A percentile compares a stretch with the other conserved stretches of the same genome.
Evolutionary conservation across 2,888 invertebrate genomes (phyloP).

Genomic region (Pterostichus niger): DNA sequence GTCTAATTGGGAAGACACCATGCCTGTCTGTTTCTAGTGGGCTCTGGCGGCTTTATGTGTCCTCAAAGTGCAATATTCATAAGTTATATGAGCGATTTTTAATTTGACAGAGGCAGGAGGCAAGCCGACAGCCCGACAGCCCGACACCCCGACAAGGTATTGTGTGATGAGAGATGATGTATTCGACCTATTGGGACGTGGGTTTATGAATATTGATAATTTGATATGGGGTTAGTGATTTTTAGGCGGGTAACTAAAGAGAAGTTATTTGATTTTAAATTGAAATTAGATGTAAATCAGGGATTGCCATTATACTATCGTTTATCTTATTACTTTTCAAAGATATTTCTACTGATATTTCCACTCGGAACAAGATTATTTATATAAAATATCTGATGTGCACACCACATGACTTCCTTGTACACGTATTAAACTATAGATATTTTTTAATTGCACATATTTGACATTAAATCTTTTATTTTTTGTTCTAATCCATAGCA

Average conservation of each 20-base stretch:
- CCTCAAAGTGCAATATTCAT: slow-evolving; percentile 51
- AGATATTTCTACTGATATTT: no score
- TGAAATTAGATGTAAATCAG: slow-evolving; percentile 47
- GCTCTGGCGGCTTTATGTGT: slow-evolving; percentile 2
- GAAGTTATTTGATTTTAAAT: slow-evolving; percentile 10
- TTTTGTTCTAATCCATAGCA: no score
- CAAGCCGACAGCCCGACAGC: neutral
- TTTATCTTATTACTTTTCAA: no score
- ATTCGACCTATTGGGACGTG: slow-evolving; percentile 40
- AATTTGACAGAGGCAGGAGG: slow-evolving; percentile 11
- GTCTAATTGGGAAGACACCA: neutral
- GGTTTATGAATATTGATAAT: slow-evolving; percentile 52
- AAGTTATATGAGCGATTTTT: slow-evolving; percentile 50
- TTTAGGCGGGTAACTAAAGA: slow-evolving; percentile 19
- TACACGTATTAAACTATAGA: no score
- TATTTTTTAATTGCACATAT: no score
- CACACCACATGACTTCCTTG: no score
- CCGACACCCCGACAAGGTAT: slow-evolving; percentile 8
- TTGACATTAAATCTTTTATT: no score
- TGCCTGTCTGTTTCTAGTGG: neutral
- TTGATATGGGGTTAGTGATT: slow-evolving; percentile 10
- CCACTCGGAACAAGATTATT: neutral
- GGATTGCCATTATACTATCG: no score
- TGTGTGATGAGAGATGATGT: slow-evolving; percentile 49
- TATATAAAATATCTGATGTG: no score